Evolutionary conservation across 2,888 invertebrate genomes (phyloP), one percentile per base, ranked within the genome.

Genomic region (Busseola fusca): DNA sequence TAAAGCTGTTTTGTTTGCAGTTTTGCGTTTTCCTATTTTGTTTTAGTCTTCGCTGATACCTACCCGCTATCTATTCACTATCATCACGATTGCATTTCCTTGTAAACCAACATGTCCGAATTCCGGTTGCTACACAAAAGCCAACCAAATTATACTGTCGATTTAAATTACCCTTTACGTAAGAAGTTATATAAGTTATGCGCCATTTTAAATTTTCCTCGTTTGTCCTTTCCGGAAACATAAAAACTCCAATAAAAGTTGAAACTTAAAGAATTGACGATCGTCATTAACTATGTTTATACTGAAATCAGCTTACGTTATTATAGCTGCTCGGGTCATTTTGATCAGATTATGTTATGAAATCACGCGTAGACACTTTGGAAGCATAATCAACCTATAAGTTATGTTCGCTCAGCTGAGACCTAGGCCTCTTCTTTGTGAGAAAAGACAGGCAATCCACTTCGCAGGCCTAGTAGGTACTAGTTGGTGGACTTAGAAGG

Each of bases 201-300:
- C 21, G 2, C 14, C 18, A 42, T 40, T 76, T 68, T 25, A 42
- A 72, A 18, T 18, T 34, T 34, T 27, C 37, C 21, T 10, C 27
- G 30, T 50, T 27, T 58, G 37, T 40, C 27, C 10, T 59, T 54
- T 34, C 34, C 7, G 54, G 48, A 34, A 67, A 42, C 66, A 64
- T 67, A 66, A 62, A 72, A 79, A 50, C 56, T n/a, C n/a, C 34
- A 73, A 73, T 79, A 76, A 73, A 76, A 54, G 30, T 79, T 66
- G 65, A 62, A 40, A 60, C 25, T 42, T 21, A 72, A 50, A 27
- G 7, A 64, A 64, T 59, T 52, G 37, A 67, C 21, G 66, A 50
- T 50, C 48, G 66, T 45, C 50, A 52, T 66, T 78, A 69, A 59
- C 9, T 25, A 64, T 45, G 54, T 64, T 48, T 34, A 14, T 65